Base-by-base conservation (phyloP, 35 echinoderm and acorn worm genomes). In the Heliocidaris erythrogramma region DNA sequence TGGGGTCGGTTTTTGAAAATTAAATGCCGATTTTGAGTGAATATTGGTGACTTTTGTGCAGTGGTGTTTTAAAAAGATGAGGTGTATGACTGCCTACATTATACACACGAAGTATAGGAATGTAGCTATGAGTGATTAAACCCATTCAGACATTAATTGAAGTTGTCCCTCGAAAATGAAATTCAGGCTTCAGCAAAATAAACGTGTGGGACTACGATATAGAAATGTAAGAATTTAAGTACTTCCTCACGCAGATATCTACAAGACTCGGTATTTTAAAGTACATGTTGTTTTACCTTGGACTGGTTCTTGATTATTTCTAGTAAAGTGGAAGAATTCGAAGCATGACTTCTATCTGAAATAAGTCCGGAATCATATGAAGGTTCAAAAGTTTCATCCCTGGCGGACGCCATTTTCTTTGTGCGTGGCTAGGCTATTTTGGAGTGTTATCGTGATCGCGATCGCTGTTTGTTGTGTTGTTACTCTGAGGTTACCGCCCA, bases 351-450 rank as follows among this genome's bases (percentile, higher is more conserved):
- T 48, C 9, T 48, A 48, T 59, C 49, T 30, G 47, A n/a, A 92
- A 92, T 92, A 12, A 92, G 91, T 30, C 91, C 91, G 30, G 91
- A 92, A 59, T 92, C 91, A 92, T 92, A 92, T 0, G 47, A 50
- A n/a, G 91, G 91, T 59, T 92, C 91, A 48, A 50, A 92, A 49
- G 17, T 53, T 32, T 92, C 49, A 48, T 92, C 91, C 47, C 47
- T 59, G 49, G 91, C 91, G 91, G 91, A 32, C 29, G 91, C 91
- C 91, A 92, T 92, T 92, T 92, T 92, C 13, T n/a, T 47, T 47
- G 30, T 88, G 86, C 60, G 14, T 69, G 14, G 60, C 60, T 21
- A 5, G 9, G 85, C 18, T 24, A 8, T 86, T 86, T 86, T 86
- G 85, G 31, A 86, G 31, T 86, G 85, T 86, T 9, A 86, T 86